phyloP scores from a whole-genome alignment of 2,888 invertebrate genomes.

The Aphodius granarius region DNA sequence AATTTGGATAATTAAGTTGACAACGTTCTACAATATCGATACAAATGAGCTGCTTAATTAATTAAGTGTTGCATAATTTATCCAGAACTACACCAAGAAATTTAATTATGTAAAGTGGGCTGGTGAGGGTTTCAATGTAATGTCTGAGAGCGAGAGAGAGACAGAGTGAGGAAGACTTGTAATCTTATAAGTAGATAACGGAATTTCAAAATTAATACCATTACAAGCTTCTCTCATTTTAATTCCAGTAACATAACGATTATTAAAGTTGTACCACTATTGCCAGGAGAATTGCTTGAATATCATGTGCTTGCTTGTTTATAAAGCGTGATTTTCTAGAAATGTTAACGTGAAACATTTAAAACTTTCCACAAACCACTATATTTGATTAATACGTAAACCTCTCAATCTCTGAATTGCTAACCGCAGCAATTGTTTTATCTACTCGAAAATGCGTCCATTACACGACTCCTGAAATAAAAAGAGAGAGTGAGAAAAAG shows the following conservation, averaged over 20 bases:
- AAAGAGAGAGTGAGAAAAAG: not conserved
- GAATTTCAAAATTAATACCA: slow-evolving; percentile 9
- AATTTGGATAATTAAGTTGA: not conserved
- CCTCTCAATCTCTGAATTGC: too few species aligned
- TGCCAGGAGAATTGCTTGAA: not conserved
- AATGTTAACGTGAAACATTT: not conserved
- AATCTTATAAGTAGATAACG: slow-evolving; percentile 10
- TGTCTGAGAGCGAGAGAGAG: not conserved
- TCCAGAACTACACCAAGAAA: not conserved
- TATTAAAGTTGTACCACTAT: slow-evolving; percentile 2
- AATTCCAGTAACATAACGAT: not conserved
- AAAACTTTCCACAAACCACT: too few species aligned
- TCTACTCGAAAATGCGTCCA: too few species aligned
- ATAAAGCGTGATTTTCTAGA: not conserved
- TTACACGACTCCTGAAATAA: too few species aligned
- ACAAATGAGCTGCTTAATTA: not conserved
- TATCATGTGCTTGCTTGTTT: not conserved
- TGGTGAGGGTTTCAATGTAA: not conserved
- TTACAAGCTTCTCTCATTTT: not conserved
- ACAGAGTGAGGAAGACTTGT: not conserved
- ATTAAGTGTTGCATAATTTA: not conserved
- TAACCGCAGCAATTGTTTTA: too few species aligned
- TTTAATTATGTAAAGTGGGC: slow-evolving; percentile 4
- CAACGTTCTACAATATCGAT: not conserved
- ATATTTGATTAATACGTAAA: too few species aligned